Conservation (phyloP, 2,113 vertebrate genomes). For the Amphiprion ocellaris region DNA sequence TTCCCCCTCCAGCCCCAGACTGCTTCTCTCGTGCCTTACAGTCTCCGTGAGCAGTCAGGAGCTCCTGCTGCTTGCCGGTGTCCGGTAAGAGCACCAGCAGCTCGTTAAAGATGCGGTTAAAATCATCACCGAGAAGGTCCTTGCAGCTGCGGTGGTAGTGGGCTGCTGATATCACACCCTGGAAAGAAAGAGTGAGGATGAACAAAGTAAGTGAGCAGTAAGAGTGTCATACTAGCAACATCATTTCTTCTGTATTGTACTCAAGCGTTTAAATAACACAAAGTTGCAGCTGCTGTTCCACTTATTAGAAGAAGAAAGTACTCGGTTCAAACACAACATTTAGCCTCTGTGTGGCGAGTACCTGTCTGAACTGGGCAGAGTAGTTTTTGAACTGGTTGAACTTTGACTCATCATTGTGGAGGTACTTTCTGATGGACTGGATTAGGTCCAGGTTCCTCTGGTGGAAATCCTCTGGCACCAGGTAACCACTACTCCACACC, state of each 20-base stretch:
- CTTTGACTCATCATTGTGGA: conserved; percentile 91
- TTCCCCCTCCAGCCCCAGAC: conserved; percentile 74
- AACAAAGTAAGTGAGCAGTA: not conserved
- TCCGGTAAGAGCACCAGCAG: conserved; percentile 94
- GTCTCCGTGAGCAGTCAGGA: conserved; percentile 92
- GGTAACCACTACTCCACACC: conserved; percentile 81
- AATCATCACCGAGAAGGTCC: conserved; percentile 92
- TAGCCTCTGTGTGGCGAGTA: conserved; percentile 58
- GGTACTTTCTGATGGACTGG: conserved; percentile 92
- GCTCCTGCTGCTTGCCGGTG: conserved; percentile 94
- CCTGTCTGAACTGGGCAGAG: conserved; percentile 97
- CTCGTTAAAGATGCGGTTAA: conserved; percentile 93
- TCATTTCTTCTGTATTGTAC: too few relatives aligned
- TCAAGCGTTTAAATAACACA: too few relatives aligned
- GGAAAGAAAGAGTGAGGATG: not conserved
- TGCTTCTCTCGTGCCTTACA: conserved; percentile 85
- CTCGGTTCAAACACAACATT: too few relatives aligned
- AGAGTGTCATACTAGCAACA: too few relatives aligned
- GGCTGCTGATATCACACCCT: conserved; percentile 92
- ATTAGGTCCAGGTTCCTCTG: conserved; percentile 95
- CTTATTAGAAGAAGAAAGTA: too few relatives aligned
- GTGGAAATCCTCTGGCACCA: conserved; percentile 94
- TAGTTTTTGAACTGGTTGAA: conserved; percentile 96
- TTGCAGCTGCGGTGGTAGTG: conserved; percentile 91
- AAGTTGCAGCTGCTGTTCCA: too few relatives aligned